These are phyloP conservation scores for Phataginus tetradactyla DNA, from an alignment of 2,797 vertebrate species.

Conservation along the genomic window DNA sequence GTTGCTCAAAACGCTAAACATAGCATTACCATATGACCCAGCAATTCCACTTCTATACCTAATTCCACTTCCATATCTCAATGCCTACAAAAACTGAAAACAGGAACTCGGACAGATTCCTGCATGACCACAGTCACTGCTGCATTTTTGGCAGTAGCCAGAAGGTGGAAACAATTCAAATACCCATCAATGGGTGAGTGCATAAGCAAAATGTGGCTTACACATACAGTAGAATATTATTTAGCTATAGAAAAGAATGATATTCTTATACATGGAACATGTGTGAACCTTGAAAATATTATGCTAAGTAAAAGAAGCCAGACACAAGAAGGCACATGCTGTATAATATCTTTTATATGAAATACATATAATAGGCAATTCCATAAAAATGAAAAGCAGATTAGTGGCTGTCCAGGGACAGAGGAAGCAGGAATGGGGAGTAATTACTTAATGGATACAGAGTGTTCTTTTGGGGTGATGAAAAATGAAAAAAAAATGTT, in stretches of 20 bases:
- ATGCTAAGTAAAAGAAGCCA: not conserved
- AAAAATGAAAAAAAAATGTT: not conserved
- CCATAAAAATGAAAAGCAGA: not conserved
- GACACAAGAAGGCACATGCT: not conserved
- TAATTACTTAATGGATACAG: not conserved
- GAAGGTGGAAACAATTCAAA: not conserved
- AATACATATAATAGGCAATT: not conserved
- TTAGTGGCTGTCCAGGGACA: not conserved
- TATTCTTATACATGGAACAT: conserved; percentile 3
- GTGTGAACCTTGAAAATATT: not conserved
- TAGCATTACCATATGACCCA: not conserved
- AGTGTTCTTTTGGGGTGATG: not conserved
- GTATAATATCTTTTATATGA: not conserved
- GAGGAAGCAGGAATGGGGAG: not conserved
- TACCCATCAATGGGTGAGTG: not conserved
- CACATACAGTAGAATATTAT: not conserved
- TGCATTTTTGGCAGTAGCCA: not conserved
- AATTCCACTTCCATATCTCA: not conserved
- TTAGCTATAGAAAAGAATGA: not conserved
- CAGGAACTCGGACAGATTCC: not conserved
- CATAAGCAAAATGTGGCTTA: not conserved
- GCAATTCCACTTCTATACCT: not conserved
- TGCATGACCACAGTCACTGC: not conserved
- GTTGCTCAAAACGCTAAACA: not conserved
- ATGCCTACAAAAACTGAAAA: not conserved